Percentiles rank a stretch among this genome's conserved stretches.
Evolutionary conservation across 2,888 invertebrate species (phyloP).

Genomic region (Bellardia pandia): DNA sequence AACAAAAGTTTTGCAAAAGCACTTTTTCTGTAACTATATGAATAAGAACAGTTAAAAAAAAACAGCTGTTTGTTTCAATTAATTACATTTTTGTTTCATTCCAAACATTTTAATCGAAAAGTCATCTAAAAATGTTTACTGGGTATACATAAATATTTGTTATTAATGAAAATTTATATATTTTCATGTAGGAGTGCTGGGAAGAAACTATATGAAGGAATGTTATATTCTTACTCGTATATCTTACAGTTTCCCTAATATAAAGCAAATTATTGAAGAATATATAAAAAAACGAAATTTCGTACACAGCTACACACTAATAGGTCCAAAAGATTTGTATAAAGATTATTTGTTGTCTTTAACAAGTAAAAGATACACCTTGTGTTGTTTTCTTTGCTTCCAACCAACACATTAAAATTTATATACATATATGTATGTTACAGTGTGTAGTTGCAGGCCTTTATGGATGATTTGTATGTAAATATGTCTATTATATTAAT

Average conservation of each 20-base stretch:
- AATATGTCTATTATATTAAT: background rate
- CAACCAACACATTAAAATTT: background rate
- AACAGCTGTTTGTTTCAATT: too few species aligned
- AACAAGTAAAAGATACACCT: background rate
- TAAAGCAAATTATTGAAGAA: background rate
- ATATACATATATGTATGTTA: background rate
- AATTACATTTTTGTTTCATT: too few species aligned
- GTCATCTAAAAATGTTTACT: too few species aligned
- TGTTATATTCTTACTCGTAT: background rate
- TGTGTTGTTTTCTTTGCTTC: background rate
- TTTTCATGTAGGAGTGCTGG: background rate
- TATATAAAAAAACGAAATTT: background rate
- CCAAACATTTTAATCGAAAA: too few species aligned
- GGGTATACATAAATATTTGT: background rate
- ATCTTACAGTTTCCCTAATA: background rate
- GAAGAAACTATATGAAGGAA: background rate
- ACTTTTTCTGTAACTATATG: too few species aligned
- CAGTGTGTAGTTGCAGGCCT: background rate
- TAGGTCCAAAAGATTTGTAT: background rate
- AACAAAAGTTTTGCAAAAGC: too few species aligned
- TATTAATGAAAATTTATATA: background rate
- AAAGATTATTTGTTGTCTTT: background rate
- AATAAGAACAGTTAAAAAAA: too few species aligned
- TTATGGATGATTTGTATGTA: background rate
- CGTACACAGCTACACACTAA: background rate